Evolutionary conservation across 2,113 vertebrate species (phyloP).

Genomic region (Lasiurus borealis): DNA sequence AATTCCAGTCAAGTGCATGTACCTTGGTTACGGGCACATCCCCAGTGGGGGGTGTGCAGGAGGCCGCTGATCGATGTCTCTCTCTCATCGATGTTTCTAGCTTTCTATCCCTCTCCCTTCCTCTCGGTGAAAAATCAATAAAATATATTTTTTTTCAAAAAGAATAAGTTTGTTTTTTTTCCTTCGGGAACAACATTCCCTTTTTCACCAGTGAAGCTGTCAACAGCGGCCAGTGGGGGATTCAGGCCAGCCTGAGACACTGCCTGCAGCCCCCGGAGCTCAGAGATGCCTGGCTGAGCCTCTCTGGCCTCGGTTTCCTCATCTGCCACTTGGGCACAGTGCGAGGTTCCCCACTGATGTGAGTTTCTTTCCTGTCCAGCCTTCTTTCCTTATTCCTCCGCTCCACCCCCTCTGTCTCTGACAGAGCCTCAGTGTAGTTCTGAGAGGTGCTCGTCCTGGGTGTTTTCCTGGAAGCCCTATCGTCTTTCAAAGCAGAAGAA

Average conservation of each 20-base stretch:
- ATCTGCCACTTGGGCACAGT: background rate
- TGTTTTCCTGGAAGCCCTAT: background rate
- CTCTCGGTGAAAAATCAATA: too few relatives aligned
- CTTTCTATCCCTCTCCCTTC: too few relatives aligned
- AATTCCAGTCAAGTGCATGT: too few relatives aligned
- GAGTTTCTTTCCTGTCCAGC: too few relatives aligned
- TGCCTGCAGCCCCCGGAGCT: background rate
- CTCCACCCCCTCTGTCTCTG: background rate
- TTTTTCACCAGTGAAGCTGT: background rate
- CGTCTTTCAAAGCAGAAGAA: background rate
- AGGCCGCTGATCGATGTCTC: too few relatives aligned
- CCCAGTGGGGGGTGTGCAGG: too few relatives aligned
- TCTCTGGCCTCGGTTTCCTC: slow-evolving; percentile 30
- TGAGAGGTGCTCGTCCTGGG: background rate
- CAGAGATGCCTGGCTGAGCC: background rate
- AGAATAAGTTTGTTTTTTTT: too few relatives aligned
- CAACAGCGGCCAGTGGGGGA: background rate
- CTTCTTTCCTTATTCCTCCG: background rate
- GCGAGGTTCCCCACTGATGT: background rate
- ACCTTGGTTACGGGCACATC: too few relatives aligned
- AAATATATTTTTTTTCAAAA: too few relatives aligned
- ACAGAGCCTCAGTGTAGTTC: background rate
- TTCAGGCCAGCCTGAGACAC: background rate
- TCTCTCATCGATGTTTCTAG: too few relatives aligned
- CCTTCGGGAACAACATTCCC: background rate